phyloP scores from a whole-genome alignment of 2,888 invertebrate genomes.

The Epirrhoe tristata region DNA sequence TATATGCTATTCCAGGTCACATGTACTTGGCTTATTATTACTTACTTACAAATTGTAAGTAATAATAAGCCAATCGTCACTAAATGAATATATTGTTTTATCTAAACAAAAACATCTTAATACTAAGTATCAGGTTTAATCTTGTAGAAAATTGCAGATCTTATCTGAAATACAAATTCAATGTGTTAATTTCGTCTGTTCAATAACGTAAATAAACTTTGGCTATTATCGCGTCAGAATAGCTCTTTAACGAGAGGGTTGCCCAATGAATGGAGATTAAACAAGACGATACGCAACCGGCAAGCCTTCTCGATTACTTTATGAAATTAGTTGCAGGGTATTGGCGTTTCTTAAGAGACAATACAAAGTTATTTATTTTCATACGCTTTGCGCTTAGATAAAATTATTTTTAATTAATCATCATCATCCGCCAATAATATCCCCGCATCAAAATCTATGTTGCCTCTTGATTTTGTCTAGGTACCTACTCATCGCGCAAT shows the following conservation, averaged over 20 bases:
- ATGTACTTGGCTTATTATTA: too few species aligned
- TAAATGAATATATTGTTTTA: not conserved
- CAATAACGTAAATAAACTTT: slow-evolving; percentile 74
- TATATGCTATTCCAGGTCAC: too few species aligned
- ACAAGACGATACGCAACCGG: slow-evolving; percentile 75
- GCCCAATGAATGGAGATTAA: slow-evolving; percentile 79
- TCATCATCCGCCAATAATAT: not conserved
- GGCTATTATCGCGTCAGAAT: slow-evolving; percentile 80
- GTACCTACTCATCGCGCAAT: too few species aligned
- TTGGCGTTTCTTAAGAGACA: slow-evolving; percentile 22
- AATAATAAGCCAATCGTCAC: not conserved
- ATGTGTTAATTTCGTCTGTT: slow-evolving; percentile 68
- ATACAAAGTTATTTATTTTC: not conserved
- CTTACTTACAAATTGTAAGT: too few species aligned
- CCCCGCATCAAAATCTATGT: too few species aligned
- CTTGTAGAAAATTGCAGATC: slow-evolving; percentile 32
- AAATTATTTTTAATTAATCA: too few species aligned
- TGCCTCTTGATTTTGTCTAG: too few species aligned
- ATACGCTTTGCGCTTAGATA: too few species aligned
- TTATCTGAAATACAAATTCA: slow-evolving; percentile 60
- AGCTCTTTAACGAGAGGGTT: slow-evolving; percentile 77
- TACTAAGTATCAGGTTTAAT: slow-evolving; percentile 1
- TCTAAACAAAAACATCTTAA: not conserved
- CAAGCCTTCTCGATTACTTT: slow-evolving; percentile 73
- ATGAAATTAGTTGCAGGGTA: slow-evolving; percentile 72